These are phyloP conservation scores for Smittia aterrima DNA, from an alignment of 2,888 invertebrate species.

Conservation along the genomic window DNA sequence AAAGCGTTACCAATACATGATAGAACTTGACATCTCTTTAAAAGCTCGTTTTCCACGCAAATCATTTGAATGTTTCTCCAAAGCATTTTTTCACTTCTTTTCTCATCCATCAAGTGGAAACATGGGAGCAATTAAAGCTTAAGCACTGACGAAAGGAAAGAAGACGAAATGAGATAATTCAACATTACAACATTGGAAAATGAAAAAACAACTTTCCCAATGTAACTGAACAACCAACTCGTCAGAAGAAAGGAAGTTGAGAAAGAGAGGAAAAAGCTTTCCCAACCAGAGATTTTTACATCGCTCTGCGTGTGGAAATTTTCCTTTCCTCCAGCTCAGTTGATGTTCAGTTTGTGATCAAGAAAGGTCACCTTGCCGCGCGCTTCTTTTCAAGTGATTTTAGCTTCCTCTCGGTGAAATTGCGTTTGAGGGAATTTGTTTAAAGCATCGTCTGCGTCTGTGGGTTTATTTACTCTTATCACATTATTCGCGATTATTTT, in stretches of 20 bases:
- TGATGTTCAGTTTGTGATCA: conserved; percentile 28
- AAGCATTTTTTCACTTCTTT: too few species aligned
- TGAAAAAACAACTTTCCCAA: too few species aligned
- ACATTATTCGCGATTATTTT: background rate
- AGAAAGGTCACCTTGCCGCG: conserved; percentile 40
- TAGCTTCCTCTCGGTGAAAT: background rate
- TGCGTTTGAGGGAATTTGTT: background rate
- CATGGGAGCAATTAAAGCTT: too few species aligned
- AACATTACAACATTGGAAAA: too few species aligned
- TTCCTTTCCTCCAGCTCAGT: conserved; percentile 35
- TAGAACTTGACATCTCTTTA: too few species aligned
- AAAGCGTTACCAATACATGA: conserved; percentile 22
- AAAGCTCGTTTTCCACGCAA: too few species aligned
- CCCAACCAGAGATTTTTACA: conserved; percentile 24
- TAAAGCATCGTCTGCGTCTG: background rate
- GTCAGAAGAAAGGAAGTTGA: background rate
- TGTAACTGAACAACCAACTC: too few species aligned
- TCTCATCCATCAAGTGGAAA: too few species aligned
- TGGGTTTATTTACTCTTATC: background rate
- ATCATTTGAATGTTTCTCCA: too few species aligned
- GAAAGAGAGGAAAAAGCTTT: conserved; percentile 21
- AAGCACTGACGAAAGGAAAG: too few species aligned
- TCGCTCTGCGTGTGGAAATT: conserved; percentile 19
- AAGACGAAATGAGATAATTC: too few species aligned
- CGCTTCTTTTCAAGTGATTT: background rate